Evolutionary conservation across 2,113 vertebrate genomes (phyloP), one percentile per base, ranked within the genome.

Genomic region (Stictonetta naevosa): DNA sequence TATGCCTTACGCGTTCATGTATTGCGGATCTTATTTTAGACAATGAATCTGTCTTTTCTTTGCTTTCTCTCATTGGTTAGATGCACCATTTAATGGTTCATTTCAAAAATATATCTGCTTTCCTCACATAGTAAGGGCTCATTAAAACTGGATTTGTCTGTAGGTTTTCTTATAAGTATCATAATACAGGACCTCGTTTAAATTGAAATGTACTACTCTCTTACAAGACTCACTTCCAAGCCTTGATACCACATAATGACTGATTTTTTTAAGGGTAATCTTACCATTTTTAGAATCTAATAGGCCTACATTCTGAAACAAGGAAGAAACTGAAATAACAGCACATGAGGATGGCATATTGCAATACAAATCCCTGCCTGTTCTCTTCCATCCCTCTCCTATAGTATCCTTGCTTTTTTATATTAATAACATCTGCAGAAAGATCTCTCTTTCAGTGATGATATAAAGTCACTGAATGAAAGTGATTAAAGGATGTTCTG

Each of bases 71-170:
- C 64, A 62, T 88, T 81, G 74, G 79, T 53, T 88, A 94, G 44
- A 56, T 75, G 69, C 29, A 78, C 31, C 18, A 85, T 90, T 95
- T 90, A 86, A 81, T 56, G 66, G 48, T 38, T 92, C 9, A 5
- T 93, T 90, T 96, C 59, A 90, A 90, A 86, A 88, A 75, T 83
- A 29, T 78, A 67, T 83, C 83, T 93, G 10, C 66, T 94, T 85
- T 86, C 28, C 33, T 42, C 9, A 72, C 60, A 64, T 13, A 63
- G 17, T 50, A 94, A 93, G 46, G 23, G 52, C 71, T 94, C 92
- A 95, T 97, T 97, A 95, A 97, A 97, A 93, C 36, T 63, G 64
- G 36, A 86, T 95, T 82, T 92, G 50, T 88, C 73, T 87, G 26
- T 83, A 40, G n/a, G 28, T 79, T 96, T 97, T 80, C 56, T 86